Evolutionary conservation across 2,113 vertebrate genomes (phyloP), one percentile per base, ranked within the genome.

Genomic region (Hypocryptadius cinnamomeus): DNA sequence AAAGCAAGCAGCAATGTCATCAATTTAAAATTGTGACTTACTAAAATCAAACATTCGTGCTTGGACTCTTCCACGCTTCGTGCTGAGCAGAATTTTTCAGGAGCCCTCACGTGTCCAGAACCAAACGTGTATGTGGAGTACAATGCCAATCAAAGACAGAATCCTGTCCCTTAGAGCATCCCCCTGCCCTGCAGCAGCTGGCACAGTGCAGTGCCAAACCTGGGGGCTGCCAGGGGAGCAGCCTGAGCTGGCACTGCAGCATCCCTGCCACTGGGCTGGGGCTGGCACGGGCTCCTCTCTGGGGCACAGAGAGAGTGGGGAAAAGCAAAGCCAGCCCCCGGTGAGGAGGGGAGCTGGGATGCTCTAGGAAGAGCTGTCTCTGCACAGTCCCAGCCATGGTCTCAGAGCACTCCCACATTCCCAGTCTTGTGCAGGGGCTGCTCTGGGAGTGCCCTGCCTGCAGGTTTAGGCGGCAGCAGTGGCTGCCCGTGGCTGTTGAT

Each of bases 371-470:
- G 12, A 69, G 42, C 27, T 10, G 54, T 9, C 1, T 8, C 20
- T 56, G 60, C 45, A 31, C 0, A 0, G 44, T 1, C 2, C 25
- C 19, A n/a, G 44, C 9, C 2, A 0, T 1, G 4, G 70, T 13
- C 51, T 22, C 4, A 1, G 64, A 45, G 27, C 27, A 5, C 6
- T 15, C 33, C 72, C 44, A 25, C 66, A 6, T 5, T 20, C 13
- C 28, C 12, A 37, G 4, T 3, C 7, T 13, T 8, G 35, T 2
- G 12, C 9, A 5, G 30, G 18, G 22, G 30, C 85, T 76, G 81
- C 6, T 2, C 3, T 0, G 7, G 39, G 30, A 45, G 61, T 11
- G 87, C 51, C 1, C 1, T 19, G 61, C 19, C 70, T 20, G 44
- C 25, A 14, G 81, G 5, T 44, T 51, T 8, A 3, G 23, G 8